A percentile compares a stretch with the other conserved stretches of the same genome.
Conservation (phyloP, 2,113 vertebrate species). For the Struthidea cinerea region DNA sequence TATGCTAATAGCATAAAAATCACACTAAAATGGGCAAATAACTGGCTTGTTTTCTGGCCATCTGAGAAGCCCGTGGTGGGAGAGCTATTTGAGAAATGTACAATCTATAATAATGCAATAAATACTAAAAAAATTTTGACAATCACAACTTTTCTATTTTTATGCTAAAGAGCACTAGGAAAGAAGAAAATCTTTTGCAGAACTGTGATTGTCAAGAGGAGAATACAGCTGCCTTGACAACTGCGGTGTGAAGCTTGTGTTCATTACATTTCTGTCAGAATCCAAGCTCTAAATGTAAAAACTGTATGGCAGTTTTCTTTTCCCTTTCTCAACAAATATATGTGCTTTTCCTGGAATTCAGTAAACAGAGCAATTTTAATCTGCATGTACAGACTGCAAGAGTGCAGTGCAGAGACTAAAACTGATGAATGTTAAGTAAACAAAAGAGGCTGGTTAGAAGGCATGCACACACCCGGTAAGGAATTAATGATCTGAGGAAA, state of each 20-base stretch:
- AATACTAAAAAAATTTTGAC: not conserved
- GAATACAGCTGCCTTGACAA: not conserved
- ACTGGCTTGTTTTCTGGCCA: not conserved
- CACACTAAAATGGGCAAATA: not conserved
- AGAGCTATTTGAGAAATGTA: not conserved
- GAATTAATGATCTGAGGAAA: constrained; percentile 53
- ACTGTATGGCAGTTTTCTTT: not conserved
- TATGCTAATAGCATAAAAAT: not conserved
- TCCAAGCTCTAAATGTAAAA: not conserved
- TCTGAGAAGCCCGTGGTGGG: not conserved
- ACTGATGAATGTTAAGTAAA: constrained; percentile 48
- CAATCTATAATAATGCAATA: not conserved
- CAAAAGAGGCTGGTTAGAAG: constrained; percentile 26
- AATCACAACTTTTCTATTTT: not conserved
- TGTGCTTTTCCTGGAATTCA: not conserved
- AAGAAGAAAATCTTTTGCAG: not conserved
- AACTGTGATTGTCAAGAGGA: not conserved
- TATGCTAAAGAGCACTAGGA: not conserved
- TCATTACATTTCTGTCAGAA: constrained; percentile 9
- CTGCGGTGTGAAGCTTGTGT: not conserved
- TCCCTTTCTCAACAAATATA: not conserved
- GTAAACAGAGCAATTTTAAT: constrained; percentile 29
- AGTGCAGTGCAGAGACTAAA: not conserved
- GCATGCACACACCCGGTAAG: constrained; percentile 52
- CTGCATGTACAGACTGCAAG: not conserved